Base-by-base conservation (phyloP, 1,140 invertebrate genomes). In the Chionoecetes opilio region DNA sequence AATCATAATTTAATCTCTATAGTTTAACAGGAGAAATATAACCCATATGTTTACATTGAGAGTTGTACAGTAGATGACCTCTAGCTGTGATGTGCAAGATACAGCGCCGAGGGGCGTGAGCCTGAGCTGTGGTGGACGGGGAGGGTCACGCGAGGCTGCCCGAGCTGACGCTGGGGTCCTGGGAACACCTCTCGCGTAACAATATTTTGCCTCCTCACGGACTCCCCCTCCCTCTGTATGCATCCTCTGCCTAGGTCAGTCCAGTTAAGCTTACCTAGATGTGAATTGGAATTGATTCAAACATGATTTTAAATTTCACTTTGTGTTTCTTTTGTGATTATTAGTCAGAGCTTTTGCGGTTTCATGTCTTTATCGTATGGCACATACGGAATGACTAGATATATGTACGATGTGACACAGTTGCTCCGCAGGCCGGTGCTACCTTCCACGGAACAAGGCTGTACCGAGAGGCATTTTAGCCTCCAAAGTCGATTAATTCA, bases 321-420 rank as follows among this genome's bases (percentile, higher is more conserved):
- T n/a, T n/a, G 11, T 53, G 46, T 53, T 53, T 53, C 0, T 53
- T 53, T 53, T 53, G 11, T 53, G 21, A 53, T 11, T 53, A 11
- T 53, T 53, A 53, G 63, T 17, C 63, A 75, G 63, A 11, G 21
- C 21, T 26, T 75, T 1, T 75, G 63, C 21, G 26, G 41, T 75
- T n/a, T 75, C 63, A 75, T 75, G 63, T 75, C 63, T 75, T 75
- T 75, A 75, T 75, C 63, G 63, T 75, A 75, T 75, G 63, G 63
- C 63, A 75, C 63, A 75, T 1, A 75, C 0, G 63, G 63, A 75
- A 75, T 75, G 63, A 75, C 63, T 75, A 75, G 63, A 75, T 75
- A n/a, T 75, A 75, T 75, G n/a, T 75, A 75, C 63, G 63, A 75
- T 75, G 63, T 75, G 63, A 75, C 63, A 75, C 26, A 75, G 63